Base-by-base conservation (phyloP, 2,113 vertebrate species). In the Copsychus sechellarum region DNA sequence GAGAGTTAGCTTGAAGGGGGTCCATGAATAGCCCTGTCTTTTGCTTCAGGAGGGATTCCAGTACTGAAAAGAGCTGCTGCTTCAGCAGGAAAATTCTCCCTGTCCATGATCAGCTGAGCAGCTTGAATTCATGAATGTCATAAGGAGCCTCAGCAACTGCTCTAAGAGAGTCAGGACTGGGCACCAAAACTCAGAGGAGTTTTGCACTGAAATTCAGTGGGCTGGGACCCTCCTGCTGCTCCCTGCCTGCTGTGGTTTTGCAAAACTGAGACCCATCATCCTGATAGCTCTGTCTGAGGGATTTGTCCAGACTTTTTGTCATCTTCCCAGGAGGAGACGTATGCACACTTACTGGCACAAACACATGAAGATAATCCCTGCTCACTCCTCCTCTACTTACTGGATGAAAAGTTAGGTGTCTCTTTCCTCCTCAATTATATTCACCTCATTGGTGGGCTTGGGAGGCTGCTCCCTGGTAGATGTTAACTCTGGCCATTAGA, bases 401-500 rank as follows among this genome's bases (percentile, higher is more conserved):
- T 34, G 58, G 20, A 48, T 65, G 48, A 58, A 48, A 80, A 86
- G 71, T 58, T 86, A 25, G 36, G 25, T 31, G 18, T 48, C 31
- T 76, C 43, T 58, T 81, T 43, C 82, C 28, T 67, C 56, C 51
- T 58, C 64, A 66, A 4, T 86, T 86, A 74, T 22, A 51, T 36
- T 26, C 33, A 45, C 25, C 47, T 81, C 48, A 48, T 51, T 62
- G 53, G 48, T 42, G n/a, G 43, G 38, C 31, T 16, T 48, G 31
- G 53, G 51, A 88, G 65, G 60, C 40, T 92, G 69, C 43, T 90
- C n/a, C 86, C 85, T 74, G 51, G 36, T 9, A 78, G 88, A 80
- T 78, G 77, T 88, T 91, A 93, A 88, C 82, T 86, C 42, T 38
- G 48, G 74, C 85, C 81, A 86, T 90, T 66, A 96, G 80, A 92